These are phyloP conservation scores for Pygoscelis adeliae DNA, from an alignment of 2,113 vertebrate species.

Conservation along the genomic window DNA sequence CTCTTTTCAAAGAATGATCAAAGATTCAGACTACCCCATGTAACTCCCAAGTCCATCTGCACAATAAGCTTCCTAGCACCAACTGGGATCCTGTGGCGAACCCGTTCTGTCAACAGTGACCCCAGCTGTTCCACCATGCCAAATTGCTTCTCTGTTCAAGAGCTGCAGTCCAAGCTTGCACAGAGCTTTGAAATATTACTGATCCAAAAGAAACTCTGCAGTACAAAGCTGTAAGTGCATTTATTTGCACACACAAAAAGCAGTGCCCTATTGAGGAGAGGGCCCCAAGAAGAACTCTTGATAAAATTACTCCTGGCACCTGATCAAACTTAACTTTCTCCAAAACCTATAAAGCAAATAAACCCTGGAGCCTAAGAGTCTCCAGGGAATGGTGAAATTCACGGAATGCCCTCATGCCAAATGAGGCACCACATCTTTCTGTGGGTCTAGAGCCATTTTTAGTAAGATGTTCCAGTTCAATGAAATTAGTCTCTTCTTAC, in stretches of 20 bases:
- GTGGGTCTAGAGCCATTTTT: not conserved
- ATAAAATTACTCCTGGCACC: constrained; percentile 35
- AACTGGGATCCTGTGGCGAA: not conserved
- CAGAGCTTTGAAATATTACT: not conserved
- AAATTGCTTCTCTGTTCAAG: not conserved
- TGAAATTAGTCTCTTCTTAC: not conserved
- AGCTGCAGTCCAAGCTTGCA: not conserved
- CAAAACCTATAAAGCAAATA: constrained; percentile 29
- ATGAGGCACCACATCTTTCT: not conserved
- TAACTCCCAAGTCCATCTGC: not conserved
- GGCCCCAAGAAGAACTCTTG: not conserved
- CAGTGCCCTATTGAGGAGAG: not conserved
- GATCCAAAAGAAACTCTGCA: not conserved
- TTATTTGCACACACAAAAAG: not conserved
- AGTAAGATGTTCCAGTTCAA: not conserved
- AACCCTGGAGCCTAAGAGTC: constrained; percentile 21
- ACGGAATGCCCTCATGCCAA: not conserved
- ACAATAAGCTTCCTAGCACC: not conserved
- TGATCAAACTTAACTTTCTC: constrained; percentile 1
- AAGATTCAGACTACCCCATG: not conserved
- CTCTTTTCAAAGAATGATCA: not conserved
- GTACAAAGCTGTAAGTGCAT: not conserved
- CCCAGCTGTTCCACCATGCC: not conserved
- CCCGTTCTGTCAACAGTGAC: not conserved
- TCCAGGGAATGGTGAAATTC: constrained; percentile 31